phyloP scores from a whole-genome alignment of 2,113 vertebrate species.

The Salvator merianae region DNA sequence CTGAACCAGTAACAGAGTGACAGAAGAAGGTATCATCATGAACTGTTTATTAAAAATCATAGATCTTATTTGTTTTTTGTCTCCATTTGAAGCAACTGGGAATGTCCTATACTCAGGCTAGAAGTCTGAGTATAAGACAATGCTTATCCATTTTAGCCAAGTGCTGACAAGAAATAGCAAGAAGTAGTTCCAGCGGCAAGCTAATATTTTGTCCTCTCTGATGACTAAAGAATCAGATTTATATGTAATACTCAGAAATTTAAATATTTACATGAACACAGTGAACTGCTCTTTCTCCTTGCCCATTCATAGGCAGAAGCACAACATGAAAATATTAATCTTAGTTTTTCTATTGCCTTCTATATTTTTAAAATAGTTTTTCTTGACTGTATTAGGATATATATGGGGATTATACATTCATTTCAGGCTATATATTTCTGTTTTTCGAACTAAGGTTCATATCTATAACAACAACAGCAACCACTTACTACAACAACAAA shows the following conservation, averaged over 20 bases:
- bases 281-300: neutral
- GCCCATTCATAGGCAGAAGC: neutral
- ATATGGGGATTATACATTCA: neutral
- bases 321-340: neutral
- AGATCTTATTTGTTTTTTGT: too few relatives aligned
- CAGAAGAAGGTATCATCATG: too few relatives aligned
- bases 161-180: neutral
- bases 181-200: neutral
- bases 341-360: neutral
- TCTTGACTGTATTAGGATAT: neutral
- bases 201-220: neutral
- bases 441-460: too few relatives aligned
- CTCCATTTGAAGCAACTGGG: neutral
- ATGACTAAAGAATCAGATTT: neutral
- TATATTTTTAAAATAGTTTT: neutral
- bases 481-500: too few relatives aligned
- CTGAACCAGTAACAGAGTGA: too few relatives aligned
- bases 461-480: too few relatives aligned
- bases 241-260: neutral
- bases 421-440: neutral
- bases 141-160: neutral
- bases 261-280: constrained; percentile 22
- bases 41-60: too few relatives aligned
- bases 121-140: too few relatives aligned
- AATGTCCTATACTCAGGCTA: neutral